phyloP scores from a whole-genome alignment of 2,888 invertebrate genomes.

The Helicoverpa assulta region DNA sequence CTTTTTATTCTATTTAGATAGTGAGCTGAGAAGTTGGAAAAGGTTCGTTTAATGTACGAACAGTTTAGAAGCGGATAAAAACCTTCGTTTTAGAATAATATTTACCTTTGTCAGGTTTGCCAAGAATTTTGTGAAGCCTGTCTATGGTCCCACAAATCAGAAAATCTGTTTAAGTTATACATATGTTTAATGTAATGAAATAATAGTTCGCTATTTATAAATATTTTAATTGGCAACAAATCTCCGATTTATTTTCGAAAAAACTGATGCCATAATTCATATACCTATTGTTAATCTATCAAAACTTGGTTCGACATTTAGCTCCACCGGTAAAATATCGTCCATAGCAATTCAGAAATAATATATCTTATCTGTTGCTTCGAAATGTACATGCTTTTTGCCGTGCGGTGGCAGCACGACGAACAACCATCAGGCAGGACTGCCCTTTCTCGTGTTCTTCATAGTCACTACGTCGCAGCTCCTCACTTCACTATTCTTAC shows the following conservation, averaged over 20 bases:
- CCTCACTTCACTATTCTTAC: constrained; percentile 56
- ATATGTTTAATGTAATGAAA: not conserved
- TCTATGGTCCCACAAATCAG: constrained; percentile 2
- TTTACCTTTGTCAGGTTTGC: constrained; percentile 8
- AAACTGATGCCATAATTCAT: not conserved
- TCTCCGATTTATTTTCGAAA: not conserved
- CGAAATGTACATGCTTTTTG: constrained; percentile 88
- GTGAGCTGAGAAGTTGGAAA: constrained; percentile 21
- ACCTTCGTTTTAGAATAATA: constrained; percentile 16
- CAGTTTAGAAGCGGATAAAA: constrained; percentile 18
- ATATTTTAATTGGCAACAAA: not conserved
- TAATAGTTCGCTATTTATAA: not conserved
- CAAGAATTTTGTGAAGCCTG: not conserved
- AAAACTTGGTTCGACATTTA: constrained; percentile 51
- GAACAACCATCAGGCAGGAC: constrained; percentile 84
- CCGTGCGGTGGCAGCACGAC: constrained; percentile 82
- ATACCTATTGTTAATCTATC: not conserved
- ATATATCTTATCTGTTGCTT: constrained; percentile 83
- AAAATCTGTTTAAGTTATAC: not conserved
- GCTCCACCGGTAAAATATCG: constrained; percentile 46
- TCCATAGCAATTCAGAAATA: constrained; percentile 76
- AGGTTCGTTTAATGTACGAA: constrained; percentile 20
- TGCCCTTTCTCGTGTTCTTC: constrained; percentile 65
- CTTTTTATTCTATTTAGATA: constrained; percentile 26
- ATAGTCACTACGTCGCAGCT: constrained; percentile 63